A percentile compares a stretch with the other conserved stretches of the same genome.
Conservation (phyloP, 2,113 vertebrate genomes). For the Colaptes auratus region DNA sequence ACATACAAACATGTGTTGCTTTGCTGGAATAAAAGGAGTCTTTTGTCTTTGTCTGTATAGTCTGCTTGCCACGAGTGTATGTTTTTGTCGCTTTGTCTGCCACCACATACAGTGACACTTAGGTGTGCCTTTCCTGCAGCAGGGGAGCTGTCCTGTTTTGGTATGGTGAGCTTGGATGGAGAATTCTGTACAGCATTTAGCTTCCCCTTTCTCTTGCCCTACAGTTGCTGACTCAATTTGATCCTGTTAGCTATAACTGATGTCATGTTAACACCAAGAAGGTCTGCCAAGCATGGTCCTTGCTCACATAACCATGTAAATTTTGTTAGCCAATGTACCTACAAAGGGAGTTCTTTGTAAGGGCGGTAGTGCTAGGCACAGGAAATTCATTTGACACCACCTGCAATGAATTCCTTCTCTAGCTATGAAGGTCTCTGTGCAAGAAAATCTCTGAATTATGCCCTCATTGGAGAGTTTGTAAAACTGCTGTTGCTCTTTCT, state of each 20-base stretch:
- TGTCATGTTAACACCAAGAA: fast-evolving
- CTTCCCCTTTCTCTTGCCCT: not conserved
- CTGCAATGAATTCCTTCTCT: not conserved
- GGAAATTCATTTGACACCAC: not conserved
- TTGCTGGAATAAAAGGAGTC: too few species aligned
- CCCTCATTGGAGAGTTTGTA: not conserved
- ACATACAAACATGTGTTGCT: too few species aligned
- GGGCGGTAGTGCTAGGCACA: not conserved
- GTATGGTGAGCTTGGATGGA: not conserved
- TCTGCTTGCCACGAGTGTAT: too few species aligned
- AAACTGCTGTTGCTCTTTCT: not conserved
- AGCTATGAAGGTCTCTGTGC: not conserved
- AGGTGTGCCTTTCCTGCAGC: not conserved
- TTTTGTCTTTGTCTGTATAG: too few species aligned
- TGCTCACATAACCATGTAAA: not conserved
- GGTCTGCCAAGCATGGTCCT: not conserved
- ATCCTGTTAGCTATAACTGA: not conserved
- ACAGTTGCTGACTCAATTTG: not conserved
- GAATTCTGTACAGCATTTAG: not conserved
- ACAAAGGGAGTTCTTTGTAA: not conserved
- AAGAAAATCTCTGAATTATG: not conserved
- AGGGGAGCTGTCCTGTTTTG: not conserved
- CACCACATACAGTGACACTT: not conserved
- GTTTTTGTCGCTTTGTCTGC: too few species aligned
- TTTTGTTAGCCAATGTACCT: not conserved